phyloP scores from a whole-genome alignment of 1,140 invertebrate species.

The Halotydeus destructor region DNA sequence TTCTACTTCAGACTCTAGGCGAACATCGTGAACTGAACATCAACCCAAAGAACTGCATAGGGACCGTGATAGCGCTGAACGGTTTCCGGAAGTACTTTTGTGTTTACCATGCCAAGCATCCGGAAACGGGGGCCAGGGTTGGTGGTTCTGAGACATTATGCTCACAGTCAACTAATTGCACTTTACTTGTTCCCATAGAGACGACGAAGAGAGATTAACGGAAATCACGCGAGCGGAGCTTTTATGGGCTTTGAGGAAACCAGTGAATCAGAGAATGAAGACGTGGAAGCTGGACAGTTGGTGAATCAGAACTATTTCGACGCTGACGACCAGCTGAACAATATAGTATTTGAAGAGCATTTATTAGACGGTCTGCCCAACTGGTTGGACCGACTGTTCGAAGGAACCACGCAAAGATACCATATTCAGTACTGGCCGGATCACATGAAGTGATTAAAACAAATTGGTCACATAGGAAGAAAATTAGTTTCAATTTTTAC shows the following conservation, averaged over 20 bases:
- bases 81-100: constrained; percentile 92
- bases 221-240: no score
- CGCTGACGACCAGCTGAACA: constrained; percentile 11
- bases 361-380: constrained; percentile 75
- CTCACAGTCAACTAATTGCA: constrained; percentile 2
- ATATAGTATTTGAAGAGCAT: constrained; percentile 37
- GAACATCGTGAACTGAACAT: constrained; percentile 61
- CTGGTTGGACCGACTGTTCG: constrained; percentile 88
- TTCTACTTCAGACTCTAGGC: constrained; percentile 59
- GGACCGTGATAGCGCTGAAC: constrained; percentile 85
- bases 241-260: constrained; percentile 21
- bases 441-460: constrained; percentile 16
- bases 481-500: no score
- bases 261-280: constrained; percentile 27
- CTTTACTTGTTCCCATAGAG: not conserved
- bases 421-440: constrained; percentile 94
- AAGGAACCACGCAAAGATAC: constrained; percentile 79
- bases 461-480: no score
- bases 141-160: not conserved
- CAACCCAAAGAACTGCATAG: constrained; percentile 87
- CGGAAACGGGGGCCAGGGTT: no score
- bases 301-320: constrained; percentile 3
- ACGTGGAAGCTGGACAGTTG: constrained; percentile 33
- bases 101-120: constrained; percentile 90
- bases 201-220: constrained; percentile 1